Base-by-base conservation (phyloP, 2,888 invertebrate species). In the Pteria penguin region DNA sequence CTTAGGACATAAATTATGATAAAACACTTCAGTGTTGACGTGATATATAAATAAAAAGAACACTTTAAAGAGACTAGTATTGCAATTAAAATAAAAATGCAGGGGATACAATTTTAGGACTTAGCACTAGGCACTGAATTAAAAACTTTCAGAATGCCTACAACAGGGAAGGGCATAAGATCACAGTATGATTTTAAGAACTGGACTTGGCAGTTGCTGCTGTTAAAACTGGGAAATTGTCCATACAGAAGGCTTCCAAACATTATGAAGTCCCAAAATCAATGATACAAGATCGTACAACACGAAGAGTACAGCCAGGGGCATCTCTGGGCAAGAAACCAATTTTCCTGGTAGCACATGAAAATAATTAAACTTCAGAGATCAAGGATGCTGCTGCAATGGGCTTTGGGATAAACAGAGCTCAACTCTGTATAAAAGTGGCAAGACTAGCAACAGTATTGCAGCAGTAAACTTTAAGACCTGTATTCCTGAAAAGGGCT, bases 401-500 rank as follows among this genome's bases (percentile, higher is more conserved):
- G 67, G 79, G 81, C n/a, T 79, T 80, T 69, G 76, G 78, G 14
- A 68, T 80, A 1, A 80, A 70, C 4, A 63, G 78, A 58, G 63
- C 62, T 14, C 63, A 66, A 33, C 67, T 80, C 8, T 22, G 45
- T 33, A 54, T 78, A 26, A 70, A 76, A 54, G 54, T 77, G 26
- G 72, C 61, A 0, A 60, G 73, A n/a, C 14, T 81, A 0, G 73
- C 61, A 2, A 54, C 45, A 4, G 27, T 11, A n/a, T 52, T 77
- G 32, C 60, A 55, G 26, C 27, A 76, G 11, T 72, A 61, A 52
- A 76, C 75, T 81, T 81, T 66, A 33, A 45, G 29, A 79, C 76
- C 55, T 70, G 73, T 1, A 2, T 76, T n/a, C 76, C 82, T 11
- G 79, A 76, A 11, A 80, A 78, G 33, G 74, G 76, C 58, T 79